phyloP scores from a whole-genome alignment of 2,797 vertebrate species.

The Ptychobarbus kaznakovi region DNA sequence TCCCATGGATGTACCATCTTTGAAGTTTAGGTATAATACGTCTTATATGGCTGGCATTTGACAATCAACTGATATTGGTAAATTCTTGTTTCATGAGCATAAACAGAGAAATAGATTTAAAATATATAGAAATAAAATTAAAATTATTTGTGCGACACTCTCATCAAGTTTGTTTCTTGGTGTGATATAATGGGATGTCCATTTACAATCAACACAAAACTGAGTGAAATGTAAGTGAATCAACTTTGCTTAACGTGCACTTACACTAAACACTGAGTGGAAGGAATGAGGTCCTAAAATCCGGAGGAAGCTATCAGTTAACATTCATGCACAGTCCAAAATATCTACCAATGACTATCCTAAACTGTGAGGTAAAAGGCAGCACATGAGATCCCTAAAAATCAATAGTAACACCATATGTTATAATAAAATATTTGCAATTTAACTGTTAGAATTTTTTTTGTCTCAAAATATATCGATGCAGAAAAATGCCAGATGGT shows the following conservation, averaged over 20 bases:
- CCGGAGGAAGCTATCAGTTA: neutral
- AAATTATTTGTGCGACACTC: neutral
- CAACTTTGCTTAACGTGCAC: neutral
- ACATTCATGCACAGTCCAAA: no score
- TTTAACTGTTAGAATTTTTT: no score
- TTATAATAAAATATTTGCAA: neutral
- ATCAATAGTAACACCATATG: neutral
- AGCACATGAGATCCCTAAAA: neutral
- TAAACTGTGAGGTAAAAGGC: neutral
- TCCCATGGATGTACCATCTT: neutral
- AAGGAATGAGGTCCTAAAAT: neutral
- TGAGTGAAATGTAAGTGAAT: neutral
- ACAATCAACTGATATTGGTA: neutral
- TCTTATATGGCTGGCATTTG: neutral
- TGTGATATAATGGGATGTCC: neutral
- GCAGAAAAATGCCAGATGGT: no score
- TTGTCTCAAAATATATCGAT: no score
- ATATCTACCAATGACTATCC: neutral
- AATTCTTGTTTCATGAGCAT: neutral
- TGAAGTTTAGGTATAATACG: neutral
- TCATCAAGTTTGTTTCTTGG: neutral
- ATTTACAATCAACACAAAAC: neutral
- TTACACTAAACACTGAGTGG: neutral
- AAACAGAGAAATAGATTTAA: neutral
- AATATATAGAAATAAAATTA: neutral